Evolutionary conservation across 2,113 vertebrate species (phyloP), one percentile per base, ranked within the genome.

Genomic region (Mixornis gularis): DNA sequence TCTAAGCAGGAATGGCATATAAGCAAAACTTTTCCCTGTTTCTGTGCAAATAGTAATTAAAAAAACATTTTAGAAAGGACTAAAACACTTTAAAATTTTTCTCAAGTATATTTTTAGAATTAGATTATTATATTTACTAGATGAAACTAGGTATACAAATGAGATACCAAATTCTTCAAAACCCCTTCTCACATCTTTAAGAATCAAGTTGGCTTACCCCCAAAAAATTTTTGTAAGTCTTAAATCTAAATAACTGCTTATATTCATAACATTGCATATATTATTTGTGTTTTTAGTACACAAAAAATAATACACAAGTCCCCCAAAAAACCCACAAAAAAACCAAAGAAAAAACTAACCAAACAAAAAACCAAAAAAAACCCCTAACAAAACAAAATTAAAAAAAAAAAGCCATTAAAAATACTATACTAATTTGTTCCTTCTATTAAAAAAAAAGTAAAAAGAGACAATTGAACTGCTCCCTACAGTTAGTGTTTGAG

Each of bases 381-480:
- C 46, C 22, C 46, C 22, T 13, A 48, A 24, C 22, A 13, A 24
- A 48, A 48, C 7, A 30, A 53, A 32, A 13, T 12, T 12, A 24
- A 26, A 14, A 18, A 26, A 14, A 18, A 52, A 62, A 5, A 7
- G 32, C 5, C 4, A 21, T 34, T 7, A 76, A 79, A 68, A 68
- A 43, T 22, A 8, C 5, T 64, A 12, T 21, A 55, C 3, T 22
- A 26, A 9, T 32, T 70, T 38, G 3, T 32, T 85, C 8, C 1
- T 56, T 56, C 3, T 9, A 22, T 32, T 20, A 52, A 49, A 56
- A 12, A 12, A 65, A n/a, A 25, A 10, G 10, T 27, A 9, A 40
- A 25, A 3, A 14, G 3, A 41, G 3, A 25, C 0, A 53, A 34
- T 26, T 41, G 0, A 85, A 48, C 5, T 52, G 2, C 8, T 83